These are phyloP conservation scores for Agrochola lota DNA, from an alignment of 2,888 invertebrate genomes.

Conservation along the genomic window DNA sequence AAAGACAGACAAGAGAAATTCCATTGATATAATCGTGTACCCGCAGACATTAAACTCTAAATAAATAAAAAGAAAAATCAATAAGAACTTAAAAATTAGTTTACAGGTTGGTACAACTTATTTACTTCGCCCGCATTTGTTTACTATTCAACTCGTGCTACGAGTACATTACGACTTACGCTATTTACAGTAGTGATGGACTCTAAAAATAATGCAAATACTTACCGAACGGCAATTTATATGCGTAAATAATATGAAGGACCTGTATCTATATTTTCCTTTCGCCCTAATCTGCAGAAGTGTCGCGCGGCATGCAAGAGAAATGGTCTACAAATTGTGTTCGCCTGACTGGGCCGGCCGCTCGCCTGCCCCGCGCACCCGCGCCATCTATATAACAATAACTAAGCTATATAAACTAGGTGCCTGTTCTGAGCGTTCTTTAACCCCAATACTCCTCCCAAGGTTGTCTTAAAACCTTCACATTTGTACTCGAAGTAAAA, in stretches of 20 bases:
- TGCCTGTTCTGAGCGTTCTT: conserved; percentile 45
- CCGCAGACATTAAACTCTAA: neutral
- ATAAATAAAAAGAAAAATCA: neutral
- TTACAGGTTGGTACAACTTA: neutral
- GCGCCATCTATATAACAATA: conserved; percentile 64
- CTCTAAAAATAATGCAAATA: conserved; percentile 33
- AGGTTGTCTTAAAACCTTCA: conserved; percentile 41
- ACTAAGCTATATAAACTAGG: conserved; percentile 59
- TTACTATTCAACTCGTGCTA: neutral
- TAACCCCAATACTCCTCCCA: conserved; percentile 51
- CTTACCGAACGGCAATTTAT: conserved; percentile 32
- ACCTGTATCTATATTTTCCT: conserved; percentile 75
- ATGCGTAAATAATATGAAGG: conserved; percentile 50
- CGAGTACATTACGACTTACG: neutral
- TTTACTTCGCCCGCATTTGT: conserved; percentile 12
- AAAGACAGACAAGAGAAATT: neutral
- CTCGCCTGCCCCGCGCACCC: conserved; percentile 67
- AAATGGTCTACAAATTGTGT: conserved; percentile 87
- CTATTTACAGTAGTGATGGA: conserved; percentile 17
- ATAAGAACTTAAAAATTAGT: neutral
- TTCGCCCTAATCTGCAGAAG: conserved; percentile 79
- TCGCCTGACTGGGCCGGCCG: conserved; percentile 77
- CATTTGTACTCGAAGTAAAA: conserved; percentile 45
- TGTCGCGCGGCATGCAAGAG: conserved; percentile 82
- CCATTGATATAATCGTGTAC: neutral